Conservation (phyloP, 2,888 invertebrate species). For the Osmoderma eremita region DNA sequence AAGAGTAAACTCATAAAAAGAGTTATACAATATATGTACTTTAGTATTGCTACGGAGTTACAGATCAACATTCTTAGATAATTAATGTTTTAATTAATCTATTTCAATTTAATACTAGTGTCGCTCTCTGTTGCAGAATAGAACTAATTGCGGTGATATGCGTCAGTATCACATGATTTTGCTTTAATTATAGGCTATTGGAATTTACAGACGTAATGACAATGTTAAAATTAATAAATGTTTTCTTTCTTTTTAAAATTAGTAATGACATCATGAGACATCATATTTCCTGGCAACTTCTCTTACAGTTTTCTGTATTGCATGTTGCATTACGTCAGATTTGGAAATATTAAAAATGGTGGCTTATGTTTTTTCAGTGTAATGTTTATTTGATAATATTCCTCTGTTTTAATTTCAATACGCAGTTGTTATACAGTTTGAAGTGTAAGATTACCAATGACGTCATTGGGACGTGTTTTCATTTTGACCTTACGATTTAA, state of each 20-base stretch:
- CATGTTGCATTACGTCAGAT: conserved; percentile 51
- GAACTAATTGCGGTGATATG: not conserved
- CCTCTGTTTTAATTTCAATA: conserved; percentile 43
- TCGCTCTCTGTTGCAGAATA: conserved; percentile 15
- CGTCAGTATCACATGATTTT: not conserved
- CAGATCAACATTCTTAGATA: no score
- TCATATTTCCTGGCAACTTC: not conserved
- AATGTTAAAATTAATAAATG: conserved; percentile 16
- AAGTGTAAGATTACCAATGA: conserved; percentile 48
- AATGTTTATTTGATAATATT: conserved; percentile 51
- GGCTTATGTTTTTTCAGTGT: conserved; percentile 53
- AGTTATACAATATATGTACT: no score
- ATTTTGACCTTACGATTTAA: conserved; percentile 49
- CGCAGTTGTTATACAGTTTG: conserved; percentile 45
- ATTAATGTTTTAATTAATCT: no score
- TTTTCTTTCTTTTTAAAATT: conserved; percentile 25
- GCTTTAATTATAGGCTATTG: conserved; percentile 3
- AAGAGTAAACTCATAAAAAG: not conserved
- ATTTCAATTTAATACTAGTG: not conserved
- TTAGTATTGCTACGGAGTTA: no score
- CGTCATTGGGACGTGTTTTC: conserved; percentile 46
- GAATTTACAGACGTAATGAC: conserved; percentile 13
- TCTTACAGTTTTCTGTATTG: conserved; percentile 41
- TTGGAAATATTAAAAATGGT: conserved; percentile 53
- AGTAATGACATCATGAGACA: conserved; percentile 36